Percentiles rank a stretch among this genome's conserved stretches.
Conservation (phyloP, 2,797 vertebrate genomes). For the Siniperca undulata region DNA sequence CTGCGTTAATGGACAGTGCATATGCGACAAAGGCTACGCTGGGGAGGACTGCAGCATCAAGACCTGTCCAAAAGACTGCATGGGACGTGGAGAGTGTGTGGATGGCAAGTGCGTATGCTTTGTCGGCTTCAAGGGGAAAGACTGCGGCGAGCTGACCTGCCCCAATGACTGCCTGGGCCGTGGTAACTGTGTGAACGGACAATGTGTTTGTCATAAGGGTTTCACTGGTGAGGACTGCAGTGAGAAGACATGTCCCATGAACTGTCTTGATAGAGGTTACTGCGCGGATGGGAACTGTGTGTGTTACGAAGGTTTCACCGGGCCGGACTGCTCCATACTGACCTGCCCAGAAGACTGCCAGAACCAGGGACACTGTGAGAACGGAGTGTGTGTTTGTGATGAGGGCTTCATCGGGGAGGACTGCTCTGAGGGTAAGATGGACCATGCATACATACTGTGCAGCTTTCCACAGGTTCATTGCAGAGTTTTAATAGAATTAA, state of each 20-base stretch:
- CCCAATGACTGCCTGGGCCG: slow-evolving; percentile 87
- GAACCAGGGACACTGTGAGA: slow-evolving; percentile 83
- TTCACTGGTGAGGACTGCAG: slow-evolving; percentile 90
- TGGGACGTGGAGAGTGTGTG: slow-evolving; percentile 87
- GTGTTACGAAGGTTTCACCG: slow-evolving; percentile 88
- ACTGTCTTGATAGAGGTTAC: slow-evolving; percentile 89
- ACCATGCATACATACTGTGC: neutral
- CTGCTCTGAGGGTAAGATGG: slow-evolving; percentile 89
- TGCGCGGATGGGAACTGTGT: slow-evolving; percentile 87
- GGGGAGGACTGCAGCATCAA: slow-evolving; percentile 88
- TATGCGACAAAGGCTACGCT: slow-evolving; percentile 86
- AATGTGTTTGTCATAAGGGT: slow-evolving; percentile 90
- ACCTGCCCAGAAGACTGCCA: slow-evolving; percentile 90
- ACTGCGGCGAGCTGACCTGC: slow-evolving; percentile 90
- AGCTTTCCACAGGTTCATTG: neutral
- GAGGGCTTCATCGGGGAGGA: slow-evolving; percentile 87
- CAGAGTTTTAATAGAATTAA: neutral
- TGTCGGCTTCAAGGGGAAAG: slow-evolving; percentile 84
- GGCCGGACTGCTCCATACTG: slow-evolving; percentile 87
- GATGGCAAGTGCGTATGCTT: slow-evolving; percentile 90
- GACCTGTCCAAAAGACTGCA: slow-evolving; percentile 90
- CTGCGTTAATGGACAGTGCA: slow-evolving; percentile 87
- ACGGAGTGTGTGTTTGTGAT: slow-evolving; percentile 85
- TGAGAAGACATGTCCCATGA: slow-evolving; percentile 88
- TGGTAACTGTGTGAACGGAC: slow-evolving; percentile 89